Percentiles rank a stretch among this genome's conserved stretches.
Conservation (phyloP, 2,797 vertebrate species). For the Sternotherus odoratus region DNA sequence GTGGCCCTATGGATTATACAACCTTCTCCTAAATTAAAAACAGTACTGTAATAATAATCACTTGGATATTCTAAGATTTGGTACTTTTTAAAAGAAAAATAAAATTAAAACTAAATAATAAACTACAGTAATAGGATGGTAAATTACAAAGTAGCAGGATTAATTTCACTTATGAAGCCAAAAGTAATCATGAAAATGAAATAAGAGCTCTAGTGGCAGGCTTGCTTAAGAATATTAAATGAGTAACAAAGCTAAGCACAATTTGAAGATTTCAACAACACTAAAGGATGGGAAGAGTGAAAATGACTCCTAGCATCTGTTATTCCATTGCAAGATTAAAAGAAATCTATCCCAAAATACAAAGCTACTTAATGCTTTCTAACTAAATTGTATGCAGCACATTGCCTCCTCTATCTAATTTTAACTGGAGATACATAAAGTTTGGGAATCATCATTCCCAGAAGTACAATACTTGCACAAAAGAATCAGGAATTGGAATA, state of each 20-base stretch:
- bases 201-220: conserved; percentile 24
- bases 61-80: not conserved
- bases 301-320: conserved; percentile 41
- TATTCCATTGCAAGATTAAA: not conserved
- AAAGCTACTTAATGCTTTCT: not conserved
- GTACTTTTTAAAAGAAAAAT: not conserved
- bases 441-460: not conserved
- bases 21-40: not conserved
- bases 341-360: not conserved
- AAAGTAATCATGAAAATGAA: conserved; percentile 53
- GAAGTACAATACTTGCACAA: not conserved
- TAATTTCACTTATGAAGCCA: conserved; percentile 50
- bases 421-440: not conserved
- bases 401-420: not conserved
- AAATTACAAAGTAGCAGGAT: conserved; percentile 18
- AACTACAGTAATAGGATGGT: conserved; percentile 34
- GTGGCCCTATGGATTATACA: fast-evolving
- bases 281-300: conserved; percentile 15
- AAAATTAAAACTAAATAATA: conserved; percentile 9
- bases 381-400: not conserved
- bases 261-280: conserved; percentile 18
- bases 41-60: conserved; percentile 16
- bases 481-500: not conserved
- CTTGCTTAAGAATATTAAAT: conserved; percentile 46
- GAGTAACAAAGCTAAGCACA: not conserved